phyloP scores from a whole-genome alignment of 2,888 invertebrate genomes.

The Tholera decimalis region DNA sequence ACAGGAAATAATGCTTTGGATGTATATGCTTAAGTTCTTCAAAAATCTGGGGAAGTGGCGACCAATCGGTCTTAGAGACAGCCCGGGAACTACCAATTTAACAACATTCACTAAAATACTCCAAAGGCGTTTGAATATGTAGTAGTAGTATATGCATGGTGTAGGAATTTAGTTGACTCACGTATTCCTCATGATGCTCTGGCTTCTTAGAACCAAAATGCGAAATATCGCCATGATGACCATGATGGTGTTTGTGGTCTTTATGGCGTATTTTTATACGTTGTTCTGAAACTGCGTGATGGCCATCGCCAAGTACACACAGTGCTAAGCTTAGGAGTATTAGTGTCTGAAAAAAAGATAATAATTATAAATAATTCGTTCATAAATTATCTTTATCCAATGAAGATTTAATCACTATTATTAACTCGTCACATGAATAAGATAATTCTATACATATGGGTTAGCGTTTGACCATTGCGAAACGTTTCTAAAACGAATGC shows the following conservation, averaged over 20 bases:
- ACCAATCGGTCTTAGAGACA: no score
- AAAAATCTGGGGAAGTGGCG: no score
- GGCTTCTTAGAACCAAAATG: conserved; percentile 77
- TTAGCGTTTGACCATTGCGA: conserved; percentile 28
- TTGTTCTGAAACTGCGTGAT: conserved; percentile 78
- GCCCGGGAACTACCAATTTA: no score
- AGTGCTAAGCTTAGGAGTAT: conserved; percentile 74
- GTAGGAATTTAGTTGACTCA: conserved; percentile 65
- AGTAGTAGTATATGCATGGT: no score
- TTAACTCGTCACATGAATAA: conserved; percentile 21
- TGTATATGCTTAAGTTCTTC: no score
- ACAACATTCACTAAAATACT: no score
- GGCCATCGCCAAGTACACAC: conserved; percentile 74
- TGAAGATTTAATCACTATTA: background rate
- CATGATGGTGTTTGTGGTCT: conserved; percentile 62
- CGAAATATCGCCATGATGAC: conserved; percentile 74
- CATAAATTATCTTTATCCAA: background rate
- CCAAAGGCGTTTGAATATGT: no score
- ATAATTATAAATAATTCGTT: background rate
- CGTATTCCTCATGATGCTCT: conserved; percentile 87
- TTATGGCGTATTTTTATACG: conserved; percentile 67
- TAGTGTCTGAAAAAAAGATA: conserved; percentile 68
- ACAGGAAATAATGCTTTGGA: no score
- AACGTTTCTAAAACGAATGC: conserved; percentile 35
- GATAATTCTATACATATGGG: conserved; percentile 7